Evolutionary conservation across 2,888 invertebrate genomes (phyloP), one percentile per base, ranked within the genome.

Genomic region (Venustoraphidia nigricollis): DNA sequence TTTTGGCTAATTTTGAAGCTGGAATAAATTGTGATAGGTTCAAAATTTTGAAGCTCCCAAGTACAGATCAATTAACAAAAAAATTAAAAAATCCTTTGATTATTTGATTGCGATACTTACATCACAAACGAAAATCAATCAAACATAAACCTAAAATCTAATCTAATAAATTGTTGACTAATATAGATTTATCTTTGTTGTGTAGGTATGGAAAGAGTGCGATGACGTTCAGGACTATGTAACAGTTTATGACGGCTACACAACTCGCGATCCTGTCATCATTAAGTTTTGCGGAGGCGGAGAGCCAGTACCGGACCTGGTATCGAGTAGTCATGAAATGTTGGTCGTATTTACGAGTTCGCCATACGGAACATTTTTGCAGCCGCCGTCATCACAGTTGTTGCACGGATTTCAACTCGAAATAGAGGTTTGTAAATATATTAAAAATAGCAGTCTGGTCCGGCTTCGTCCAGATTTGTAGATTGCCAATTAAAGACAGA

Each of bases 211-310:
- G 88, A 77, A 82, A 60, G 84, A 86, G 61, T 90, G 90, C 67
- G 87, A 89, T 64, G 81, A 85, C 65, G 87, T 90, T 57, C 65
- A 85, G 69, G 89, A 89, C 68, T 89, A 87, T 69, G 87, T 90
- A 56, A 88, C 87, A 36, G 81, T 89, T 46, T 90, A 89, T 66
- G 89, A 90, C 61, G 89, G 89, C 38, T 88, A 89, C 62, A 89
- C 89, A 55, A 89, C 88, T 39, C 73, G 88, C 58, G 89, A 90
- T 66, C 88, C 91, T 14, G 81, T 90, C 54, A 80, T 92, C 59
- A 70, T 91, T 56, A 87, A 88, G 69, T 92, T 92, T 68, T 92
- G 92, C 61, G 89, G 90, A 9, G 89, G 90, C 42, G 89, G 89
- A 37, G 86, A 89, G 59, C 77, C 86, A 4, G 83, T 91, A 47